These are phyloP conservation scores for Tetramorium parvispinum DNA, from an alignment of 1,140 invertebrate genomes.

Conservation along the genomic window DNA sequence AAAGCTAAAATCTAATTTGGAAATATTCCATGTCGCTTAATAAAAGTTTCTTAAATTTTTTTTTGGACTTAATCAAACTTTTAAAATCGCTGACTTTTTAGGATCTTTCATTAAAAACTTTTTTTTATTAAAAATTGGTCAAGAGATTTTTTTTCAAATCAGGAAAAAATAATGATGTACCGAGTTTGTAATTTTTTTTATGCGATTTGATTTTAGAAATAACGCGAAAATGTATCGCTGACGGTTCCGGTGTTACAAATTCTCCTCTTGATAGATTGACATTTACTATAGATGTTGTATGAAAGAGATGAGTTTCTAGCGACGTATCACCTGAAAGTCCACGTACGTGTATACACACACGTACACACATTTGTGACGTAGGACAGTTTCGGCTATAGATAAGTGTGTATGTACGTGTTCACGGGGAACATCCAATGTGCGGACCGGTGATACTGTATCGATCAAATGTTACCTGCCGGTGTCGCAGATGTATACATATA, in stretches of 20 bases:
- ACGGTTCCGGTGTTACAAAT: not conserved
- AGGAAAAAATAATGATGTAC: not conserved
- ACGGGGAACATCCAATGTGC: slow-evolving; percentile 15
- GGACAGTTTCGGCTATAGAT: slow-evolving; percentile 35
- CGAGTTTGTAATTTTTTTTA: not conserved
- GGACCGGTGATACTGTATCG: slow-evolving; percentile 63
- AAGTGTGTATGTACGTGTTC: slow-evolving; percentile 31
- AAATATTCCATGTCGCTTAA: not conserved
- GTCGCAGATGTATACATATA: slow-evolving; percentile 30
- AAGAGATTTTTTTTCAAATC: not conserved
- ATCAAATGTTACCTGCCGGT: slow-evolving; percentile 64
- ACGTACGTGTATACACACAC: slow-evolving; percentile 23
- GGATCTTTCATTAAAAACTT: not conserved
- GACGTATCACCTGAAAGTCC: slow-evolving; percentile 36
- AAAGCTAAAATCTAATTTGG: not conserved
- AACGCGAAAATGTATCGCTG: not conserved
- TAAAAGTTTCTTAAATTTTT: not conserved
- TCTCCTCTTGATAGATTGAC: slow-evolving; percentile 13
- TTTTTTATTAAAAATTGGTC: slow-evolving; percentile 15
- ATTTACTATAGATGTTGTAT: not conserved
- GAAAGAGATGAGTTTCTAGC: slow-evolving; percentile 9
- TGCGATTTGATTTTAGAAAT: not conserved
- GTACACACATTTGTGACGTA: slow-evolving; percentile 13
- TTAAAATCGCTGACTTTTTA: not conserved
- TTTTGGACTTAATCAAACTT: not conserved